Percentiles rank a stretch among this genome's conserved stretches.
Evolutionary conservation across 2,888 invertebrate species (phyloP).

Genomic region (Euplagia quadripunctaria): DNA sequence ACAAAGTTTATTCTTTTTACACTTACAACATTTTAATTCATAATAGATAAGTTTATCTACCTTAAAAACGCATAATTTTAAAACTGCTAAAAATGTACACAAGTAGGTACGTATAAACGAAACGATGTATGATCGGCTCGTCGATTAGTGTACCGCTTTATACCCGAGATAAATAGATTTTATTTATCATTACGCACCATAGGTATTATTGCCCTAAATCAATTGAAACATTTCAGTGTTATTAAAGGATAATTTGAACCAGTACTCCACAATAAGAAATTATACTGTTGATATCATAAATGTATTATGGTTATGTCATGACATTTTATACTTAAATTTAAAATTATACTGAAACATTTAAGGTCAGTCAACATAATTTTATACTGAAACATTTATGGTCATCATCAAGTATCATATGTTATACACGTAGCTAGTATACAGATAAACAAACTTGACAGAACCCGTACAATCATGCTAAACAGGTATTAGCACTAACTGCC

Average conservation of each 20-base stretch:
- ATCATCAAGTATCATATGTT: not conserved
- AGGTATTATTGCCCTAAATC: slow-evolving; percentile 53
- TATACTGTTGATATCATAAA: slow-evolving; percentile 48
- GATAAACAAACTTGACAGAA: not conserved
- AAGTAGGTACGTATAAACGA: not conserved
- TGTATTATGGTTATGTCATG: slow-evolving; percentile 36
- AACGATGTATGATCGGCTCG: slow-evolving; percentile 8
- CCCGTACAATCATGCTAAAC: not conserved
- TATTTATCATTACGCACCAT: slow-evolving; percentile 40
- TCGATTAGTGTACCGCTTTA: slow-evolving; percentile 49
- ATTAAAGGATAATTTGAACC: slow-evolving; percentile 48
- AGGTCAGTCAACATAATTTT: not conserved
- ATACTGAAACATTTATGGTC: too few species aligned
- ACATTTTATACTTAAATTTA: slow-evolving; percentile 28
- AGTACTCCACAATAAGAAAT: slow-evolving; percentile 46
- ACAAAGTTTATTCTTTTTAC: not conserved
- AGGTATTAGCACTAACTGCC: not conserved
- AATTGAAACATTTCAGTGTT: slow-evolving; percentile 58
- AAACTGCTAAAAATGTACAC: not conserved
- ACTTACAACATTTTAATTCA: not conserved
- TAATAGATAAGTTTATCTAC: not conserved
- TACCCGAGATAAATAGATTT: slow-evolving; percentile 40
- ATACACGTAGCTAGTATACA: not conserved
- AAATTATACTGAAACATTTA: not conserved
- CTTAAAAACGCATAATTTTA: not conserved